phyloP scores from a whole-genome alignment of 1,140 invertebrate species.

The Drosophila truncata region DNA sequence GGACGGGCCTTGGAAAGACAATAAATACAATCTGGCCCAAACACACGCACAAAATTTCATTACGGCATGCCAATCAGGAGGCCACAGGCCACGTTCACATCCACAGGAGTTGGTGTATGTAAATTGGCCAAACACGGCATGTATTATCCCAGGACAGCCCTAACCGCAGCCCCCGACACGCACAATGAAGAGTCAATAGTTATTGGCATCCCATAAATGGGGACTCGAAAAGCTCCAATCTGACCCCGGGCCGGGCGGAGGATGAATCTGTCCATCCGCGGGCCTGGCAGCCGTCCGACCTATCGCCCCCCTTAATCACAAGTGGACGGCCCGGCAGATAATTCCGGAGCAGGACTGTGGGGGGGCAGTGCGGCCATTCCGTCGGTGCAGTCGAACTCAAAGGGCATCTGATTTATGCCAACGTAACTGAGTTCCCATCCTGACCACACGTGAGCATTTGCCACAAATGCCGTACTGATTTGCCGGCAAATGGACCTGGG shows the following conservation, averaged over 20 bases:
- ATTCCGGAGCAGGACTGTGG: not conserved
- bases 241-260: constrained; percentile 5
- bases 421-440: constrained; percentile 13
- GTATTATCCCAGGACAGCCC: constrained; percentile 27
- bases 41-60: constrained; percentile 60
- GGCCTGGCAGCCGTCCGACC: constrained; percentile 23
- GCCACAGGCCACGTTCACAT: constrained; percentile 31
- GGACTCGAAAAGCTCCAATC: constrained; percentile 50
- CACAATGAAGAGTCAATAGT: constrained; percentile 45
- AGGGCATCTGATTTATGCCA: constrained; percentile 61
- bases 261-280: constrained; percentile 28
- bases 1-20: constrained; percentile 19
- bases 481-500: constrained; percentile 1
- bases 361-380: constrained; percentile 11
- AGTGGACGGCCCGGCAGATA: not conserved
- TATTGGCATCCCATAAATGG: constrained; percentile 76
- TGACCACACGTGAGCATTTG: constrained; percentile 40
- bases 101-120: constrained; percentile 38
- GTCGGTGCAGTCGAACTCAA: constrained; percentile 42
- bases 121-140: constrained; percentile 61
- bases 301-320: constrained; percentile 34
- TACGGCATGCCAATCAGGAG: constrained; percentile 52
- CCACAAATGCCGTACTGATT: constrained; percentile 16
- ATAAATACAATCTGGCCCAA: constrained; percentile 48
- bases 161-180: not conserved